Conservation (phyloP, 2,113 vertebrate species). For the Pygoscelis antarcticus region DNA sequence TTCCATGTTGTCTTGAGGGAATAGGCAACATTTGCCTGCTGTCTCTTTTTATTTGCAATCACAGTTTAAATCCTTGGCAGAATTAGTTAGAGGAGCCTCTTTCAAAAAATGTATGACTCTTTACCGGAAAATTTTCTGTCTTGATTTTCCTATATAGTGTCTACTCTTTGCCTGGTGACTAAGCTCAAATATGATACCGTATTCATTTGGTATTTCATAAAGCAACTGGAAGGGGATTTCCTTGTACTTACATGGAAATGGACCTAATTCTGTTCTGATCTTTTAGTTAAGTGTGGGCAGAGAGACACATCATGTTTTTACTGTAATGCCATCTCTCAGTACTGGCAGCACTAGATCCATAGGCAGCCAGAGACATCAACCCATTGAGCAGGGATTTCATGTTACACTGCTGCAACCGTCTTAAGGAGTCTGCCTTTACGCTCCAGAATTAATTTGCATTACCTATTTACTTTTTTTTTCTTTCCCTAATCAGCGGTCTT, state of each 20-base stretch:
- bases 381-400: not conserved
- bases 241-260: not conserved
- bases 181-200: not conserved
- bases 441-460: not conserved
- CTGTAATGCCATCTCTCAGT: not conserved
- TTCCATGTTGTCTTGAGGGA: not conserved
- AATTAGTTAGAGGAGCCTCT: not conserved
- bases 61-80: not conserved
- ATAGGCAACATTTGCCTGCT: not conserved
- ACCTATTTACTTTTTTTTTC: not conserved
- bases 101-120: not conserved
- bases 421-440: not conserved
- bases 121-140: not conserved
- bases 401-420: not conserved
- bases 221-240: not conserved
- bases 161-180: not conserved
- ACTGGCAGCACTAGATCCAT: not conserved
- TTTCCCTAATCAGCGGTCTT: not conserved
- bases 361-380: not conserved
- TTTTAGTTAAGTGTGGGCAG: not conserved
- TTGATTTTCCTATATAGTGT: not conserved
- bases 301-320: not conserved
- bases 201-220: not conserved
- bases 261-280: not conserved
- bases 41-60: not conserved